Base-by-base conservation (phyloP, 2,113 vertebrate genomes). In the Triplophysa siluroides region DNA sequence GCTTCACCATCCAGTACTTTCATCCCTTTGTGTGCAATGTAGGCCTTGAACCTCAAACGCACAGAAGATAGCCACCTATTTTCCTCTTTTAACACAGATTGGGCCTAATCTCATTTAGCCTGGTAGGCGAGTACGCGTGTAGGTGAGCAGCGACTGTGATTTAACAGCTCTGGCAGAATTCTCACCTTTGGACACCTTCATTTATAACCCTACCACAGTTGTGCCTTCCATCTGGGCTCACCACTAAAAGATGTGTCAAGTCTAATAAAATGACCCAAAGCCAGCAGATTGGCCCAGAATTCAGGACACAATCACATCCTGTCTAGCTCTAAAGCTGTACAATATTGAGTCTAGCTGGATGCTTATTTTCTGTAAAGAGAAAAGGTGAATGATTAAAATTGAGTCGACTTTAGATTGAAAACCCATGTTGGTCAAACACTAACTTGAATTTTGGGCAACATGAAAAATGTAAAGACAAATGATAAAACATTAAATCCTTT, bases 211-310 rank as follows among this genome's bases (percentile, higher is more conserved):
- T 21, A n/a, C 54, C 54, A 21, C 54, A 3, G 54, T 58, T 2
- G 16, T 54, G 50, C 50, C n/a, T 58, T 58, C 19, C n/a, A 21
- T 58, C n/a, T 58, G 54, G 19, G 8, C 54, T 58, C 54, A 58
- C 54, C 10, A n/a, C 54, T 58, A 21, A 21, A 58, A 19, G 54
- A 58, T 9, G 19, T 58, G 54, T 58, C 54, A 58, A 21, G 54
- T 58, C 54, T 58, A 21, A 58, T 58, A 21, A 58, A 58, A 58
- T 58, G 54, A 58, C 54, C 54, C 54, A 58, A 58, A 58, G 54
- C 54, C 54, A 21, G 2, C 8, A 8, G 8, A 8, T 8, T 58
- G 54, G 54, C n/a, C 54, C 54, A 58, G 54, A n/a, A 58, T 58
- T 58, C 19, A 58, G 54, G n/a, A 58, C 54, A 58, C 19, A 58